These are phyloP conservation scores for Aphis craccivora DNA, from an alignment of 1,140 invertebrate genomes.

Conservation along the genomic window DNA sequence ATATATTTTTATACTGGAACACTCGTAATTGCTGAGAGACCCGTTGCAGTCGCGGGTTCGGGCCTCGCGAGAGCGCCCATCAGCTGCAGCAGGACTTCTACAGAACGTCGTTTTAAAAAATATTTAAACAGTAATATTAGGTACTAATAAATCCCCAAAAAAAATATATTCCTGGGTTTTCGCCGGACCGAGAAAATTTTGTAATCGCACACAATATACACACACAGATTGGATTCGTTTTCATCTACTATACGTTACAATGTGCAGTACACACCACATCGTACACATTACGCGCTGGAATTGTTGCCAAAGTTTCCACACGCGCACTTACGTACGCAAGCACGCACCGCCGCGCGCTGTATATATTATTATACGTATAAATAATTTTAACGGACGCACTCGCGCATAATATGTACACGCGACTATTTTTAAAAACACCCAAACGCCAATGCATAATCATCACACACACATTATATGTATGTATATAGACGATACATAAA, in stretches of 20 bases:
- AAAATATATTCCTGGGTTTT: neutral
- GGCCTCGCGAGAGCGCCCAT: no score
- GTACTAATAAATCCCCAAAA: neutral
- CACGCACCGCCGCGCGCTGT: neutral
- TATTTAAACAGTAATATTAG: no score
- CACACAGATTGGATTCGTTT: neutral
- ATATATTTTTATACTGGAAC: neutral
- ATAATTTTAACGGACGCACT: constrained; percentile 45
- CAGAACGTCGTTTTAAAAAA: neutral
- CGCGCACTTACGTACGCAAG: neutral
- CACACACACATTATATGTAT: neutral
- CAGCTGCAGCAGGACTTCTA: neutral
- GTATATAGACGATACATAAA: neutral
- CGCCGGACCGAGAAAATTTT: neutral
- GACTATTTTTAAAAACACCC: constrained; percentile 56
- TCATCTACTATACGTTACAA: neutral
- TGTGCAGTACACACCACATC: neutral
- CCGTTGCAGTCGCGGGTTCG: neutral
- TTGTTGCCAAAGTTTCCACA: constrained; percentile 56
- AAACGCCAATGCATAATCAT: constrained; percentile 33
- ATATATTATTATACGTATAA: constrained; percentile 43
- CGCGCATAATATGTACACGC: neutral
- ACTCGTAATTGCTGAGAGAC: neutral
- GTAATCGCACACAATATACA: neutral
- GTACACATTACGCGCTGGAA: constrained; percentile 36